These are phyloP conservation scores for Oreohelix idahoensis DNA, from an alignment of 1,140 invertebrate species.

Conservation along the genomic window DNA sequence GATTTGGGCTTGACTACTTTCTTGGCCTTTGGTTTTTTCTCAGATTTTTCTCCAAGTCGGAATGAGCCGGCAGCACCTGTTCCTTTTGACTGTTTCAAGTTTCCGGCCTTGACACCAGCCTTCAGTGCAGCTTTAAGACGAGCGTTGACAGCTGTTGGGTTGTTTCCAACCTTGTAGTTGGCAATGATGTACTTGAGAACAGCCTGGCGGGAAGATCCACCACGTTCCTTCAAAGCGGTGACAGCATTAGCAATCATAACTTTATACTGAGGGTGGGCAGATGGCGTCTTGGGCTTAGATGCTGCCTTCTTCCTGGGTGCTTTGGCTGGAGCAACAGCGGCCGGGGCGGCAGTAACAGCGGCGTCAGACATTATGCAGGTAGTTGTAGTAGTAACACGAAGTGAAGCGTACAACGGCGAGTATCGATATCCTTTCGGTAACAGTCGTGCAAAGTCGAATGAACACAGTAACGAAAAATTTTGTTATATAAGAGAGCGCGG, in stretches of 20 bases:
- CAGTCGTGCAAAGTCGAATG: not conserved
- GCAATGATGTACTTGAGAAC: slow-evolving; percentile 66
- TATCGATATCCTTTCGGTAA: not conserved
- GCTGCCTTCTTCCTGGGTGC: slow-evolving; percentile 18
- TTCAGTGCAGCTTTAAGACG: slow-evolving; percentile 53
- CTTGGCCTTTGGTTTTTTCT: slow-evolving; percentile 32
- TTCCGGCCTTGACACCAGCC: slow-evolving; percentile 50
- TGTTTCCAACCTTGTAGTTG: slow-evolving; percentile 62
- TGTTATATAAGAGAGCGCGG: not conserved
- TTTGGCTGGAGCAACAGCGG: slow-evolving; percentile 29
- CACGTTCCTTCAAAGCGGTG: slow-evolving; percentile 4
- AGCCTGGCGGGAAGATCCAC: slow-evolving; percentile 56
- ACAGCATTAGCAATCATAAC: slow-evolving; percentile 38
- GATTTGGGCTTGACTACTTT: slow-evolving; percentile 37
- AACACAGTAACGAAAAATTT: not conserved
- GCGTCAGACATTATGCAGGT: not conserved
- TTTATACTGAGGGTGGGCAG: slow-evolving; percentile 37
- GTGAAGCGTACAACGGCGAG: not conserved
- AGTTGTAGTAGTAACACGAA: no score
- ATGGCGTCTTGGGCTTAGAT: slow-evolving; percentile 46
- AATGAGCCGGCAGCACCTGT: slow-evolving; percentile 36
- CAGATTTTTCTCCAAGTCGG: slow-evolving; percentile 46
- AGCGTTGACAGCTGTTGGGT: slow-evolving; percentile 46
- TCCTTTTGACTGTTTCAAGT: slow-evolving; percentile 57
- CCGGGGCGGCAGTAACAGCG: slow-evolving; percentile 32